phyloP scores from a whole-genome alignment of 2,888 invertebrate genomes.

The Quadroppia sp. region DNA sequence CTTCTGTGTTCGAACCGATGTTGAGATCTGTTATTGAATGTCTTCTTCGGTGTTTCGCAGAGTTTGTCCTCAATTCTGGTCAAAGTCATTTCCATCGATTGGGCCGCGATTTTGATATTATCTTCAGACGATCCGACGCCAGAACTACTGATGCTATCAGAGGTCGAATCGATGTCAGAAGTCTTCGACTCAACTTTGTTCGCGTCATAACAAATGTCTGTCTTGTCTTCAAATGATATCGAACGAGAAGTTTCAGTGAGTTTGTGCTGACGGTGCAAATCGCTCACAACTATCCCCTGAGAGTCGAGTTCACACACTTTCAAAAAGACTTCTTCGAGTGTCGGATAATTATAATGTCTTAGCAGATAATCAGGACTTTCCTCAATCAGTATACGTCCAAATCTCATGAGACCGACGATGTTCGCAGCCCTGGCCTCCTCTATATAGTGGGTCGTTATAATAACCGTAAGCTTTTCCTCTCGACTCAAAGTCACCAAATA shows the following conservation, averaged over 20 bases:
- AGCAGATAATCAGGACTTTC: constrained; percentile 50
- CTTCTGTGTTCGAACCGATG: neutral
- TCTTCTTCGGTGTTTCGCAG: neutral
- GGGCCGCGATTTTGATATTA: neutral
- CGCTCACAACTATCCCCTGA: neutral
- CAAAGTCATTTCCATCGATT: neutral
- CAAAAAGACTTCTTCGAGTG: constrained; percentile 85
- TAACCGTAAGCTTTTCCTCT: constrained; percentile 84
- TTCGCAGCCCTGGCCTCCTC: constrained; percentile 68
- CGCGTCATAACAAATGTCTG: constrained; percentile 8
- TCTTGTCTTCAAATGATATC: neutral
- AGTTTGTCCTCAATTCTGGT: neutral
- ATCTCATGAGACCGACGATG: constrained; percentile 52
- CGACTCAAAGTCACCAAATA: constrained; percentile 84
- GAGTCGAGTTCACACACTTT: constrained; percentile 60
- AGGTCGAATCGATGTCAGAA: neutral
- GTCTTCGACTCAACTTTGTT: neutral
- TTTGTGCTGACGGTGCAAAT: neutral
- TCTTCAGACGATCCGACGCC: constrained; percentile 20
- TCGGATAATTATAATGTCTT: constrained; percentile 31
- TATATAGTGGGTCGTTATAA: constrained; percentile 91
- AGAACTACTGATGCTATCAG: neutral
- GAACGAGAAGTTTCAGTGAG: neutral
- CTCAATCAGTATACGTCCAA: constrained; percentile 52
- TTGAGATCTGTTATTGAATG: neutral